Evolutionary conservation across 2,888 invertebrate genomes (phyloP).

Genomic region (Caenorhabditis auriculariae): DNA sequence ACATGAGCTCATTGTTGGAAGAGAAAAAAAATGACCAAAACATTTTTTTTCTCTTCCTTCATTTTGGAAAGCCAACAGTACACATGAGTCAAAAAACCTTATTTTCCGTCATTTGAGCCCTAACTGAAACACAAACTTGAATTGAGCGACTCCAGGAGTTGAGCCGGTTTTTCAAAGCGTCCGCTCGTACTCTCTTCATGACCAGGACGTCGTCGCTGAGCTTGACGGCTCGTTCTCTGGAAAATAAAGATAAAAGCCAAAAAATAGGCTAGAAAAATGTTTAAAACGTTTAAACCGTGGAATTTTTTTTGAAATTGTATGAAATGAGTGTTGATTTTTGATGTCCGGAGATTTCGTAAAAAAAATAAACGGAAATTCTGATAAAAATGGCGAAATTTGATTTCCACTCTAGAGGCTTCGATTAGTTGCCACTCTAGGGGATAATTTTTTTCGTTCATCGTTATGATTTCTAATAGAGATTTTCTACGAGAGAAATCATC

Average conservation of each 20-base stretch:
- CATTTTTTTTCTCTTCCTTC: no score
- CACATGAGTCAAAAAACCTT: neutral
- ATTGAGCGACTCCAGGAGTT: slow-evolving; percentile 39
- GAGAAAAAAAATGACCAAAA: no score
- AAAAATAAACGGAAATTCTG: no score
- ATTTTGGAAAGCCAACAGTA: neutral
- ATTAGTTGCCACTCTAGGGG: no score
- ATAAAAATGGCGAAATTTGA: no score
- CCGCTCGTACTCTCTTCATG: slow-evolving; percentile 31
- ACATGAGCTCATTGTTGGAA: no score
- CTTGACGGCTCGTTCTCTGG: slow-evolving; percentile 32
- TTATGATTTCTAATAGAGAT: no score
- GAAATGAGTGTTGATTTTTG: no score
- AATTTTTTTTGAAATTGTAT: neutral
- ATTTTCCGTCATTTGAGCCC: neutral
- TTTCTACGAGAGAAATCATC: no score
- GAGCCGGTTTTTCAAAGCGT: slow-evolving; percentile 39
- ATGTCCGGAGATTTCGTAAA: no score
- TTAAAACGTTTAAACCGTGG: neutral
- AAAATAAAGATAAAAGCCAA: slow-evolving; percentile 1
- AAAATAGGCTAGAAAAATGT: neutral
- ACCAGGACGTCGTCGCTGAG: slow-evolving; percentile 25
- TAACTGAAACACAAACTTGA: slow-evolving; percentile 5
- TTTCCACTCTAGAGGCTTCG: no score
- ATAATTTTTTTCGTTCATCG: no score